A percentile compares a stretch with the other conserved stretches of the same genome.
Conservation (phyloP, 2,113 vertebrate genomes). For the Leptodactylus fuscus region DNA sequence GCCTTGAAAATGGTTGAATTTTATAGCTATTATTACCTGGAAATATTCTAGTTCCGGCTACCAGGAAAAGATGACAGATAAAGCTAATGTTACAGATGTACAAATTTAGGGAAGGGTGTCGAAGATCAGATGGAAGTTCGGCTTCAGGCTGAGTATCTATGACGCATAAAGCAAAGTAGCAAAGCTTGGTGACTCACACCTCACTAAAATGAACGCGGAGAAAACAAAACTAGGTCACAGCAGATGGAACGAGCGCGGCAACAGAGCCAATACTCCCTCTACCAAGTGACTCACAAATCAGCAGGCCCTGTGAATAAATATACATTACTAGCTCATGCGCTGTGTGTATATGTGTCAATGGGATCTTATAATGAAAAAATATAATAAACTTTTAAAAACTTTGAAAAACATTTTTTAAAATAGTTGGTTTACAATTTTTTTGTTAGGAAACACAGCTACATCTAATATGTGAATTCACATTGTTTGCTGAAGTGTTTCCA, state of each 20-base stretch:
- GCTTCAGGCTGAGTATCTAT: constrained; percentile 16
- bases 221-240: constrained; percentile 51
- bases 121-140: constrained; percentile 21
- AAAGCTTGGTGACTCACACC: constrained; percentile 41
- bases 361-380: no score
- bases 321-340: background rate
- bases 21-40: no score
- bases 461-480: no score
- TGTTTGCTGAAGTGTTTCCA: no score
- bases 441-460: no score
- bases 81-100: constrained; percentile 25
- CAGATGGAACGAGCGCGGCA: background rate
- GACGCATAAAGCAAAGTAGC: constrained; percentile 39
- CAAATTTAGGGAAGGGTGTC: constrained; percentile 31
- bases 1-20: background rate
- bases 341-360: background rate
- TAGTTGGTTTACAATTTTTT: no score
- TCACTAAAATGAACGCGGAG: constrained; percentile 13
- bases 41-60: background rate
- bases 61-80: background rate
- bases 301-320: constrained; percentile 13
- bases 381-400: no score
- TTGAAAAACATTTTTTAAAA: no score
- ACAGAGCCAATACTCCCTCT: constrained; percentile 10
- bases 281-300: constrained; percentile 15